These are phyloP conservation scores for Shargacucullia verbasci DNA, from an alignment of 2,888 invertebrate genomes.

Conservation along the genomic window DNA sequence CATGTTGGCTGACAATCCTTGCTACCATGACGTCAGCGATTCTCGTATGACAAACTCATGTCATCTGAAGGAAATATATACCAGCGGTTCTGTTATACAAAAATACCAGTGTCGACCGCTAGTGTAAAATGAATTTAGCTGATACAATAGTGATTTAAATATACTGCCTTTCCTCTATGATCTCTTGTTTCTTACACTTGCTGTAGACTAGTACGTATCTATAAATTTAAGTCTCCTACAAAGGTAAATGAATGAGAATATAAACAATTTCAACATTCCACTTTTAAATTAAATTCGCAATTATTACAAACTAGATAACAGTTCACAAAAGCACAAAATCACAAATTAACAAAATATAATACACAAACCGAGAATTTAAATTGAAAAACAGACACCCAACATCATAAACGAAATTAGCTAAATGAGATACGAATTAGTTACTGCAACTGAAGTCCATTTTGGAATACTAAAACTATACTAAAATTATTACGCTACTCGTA, in stretches of 20 bases:
- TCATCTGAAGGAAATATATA: too few species aligned
- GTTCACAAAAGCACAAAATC: constrained; percentile 5
- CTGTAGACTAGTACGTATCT: too few species aligned
- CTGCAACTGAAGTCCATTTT: constrained; percentile 24
- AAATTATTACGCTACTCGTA: constrained; percentile 26
- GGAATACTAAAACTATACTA: constrained; percentile 25
- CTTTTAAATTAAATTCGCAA: constrained; percentile 20
- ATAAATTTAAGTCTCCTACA: too few species aligned
- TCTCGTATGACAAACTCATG: too few species aligned
- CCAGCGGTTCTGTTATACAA: too few species aligned
- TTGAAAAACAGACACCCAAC: constrained; percentile 28
- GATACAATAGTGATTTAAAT: too few species aligned
- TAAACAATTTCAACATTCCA: constrained; percentile 4
- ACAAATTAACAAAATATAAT: constrained; percentile 6
- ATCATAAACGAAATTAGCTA: constrained; percentile 25
- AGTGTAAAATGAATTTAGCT: too few species aligned
- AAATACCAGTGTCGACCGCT: too few species aligned
- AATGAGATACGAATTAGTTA: constrained; percentile 37
- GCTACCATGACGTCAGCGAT: too few species aligned
- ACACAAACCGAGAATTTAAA: constrained; percentile 22
- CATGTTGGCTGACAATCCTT: too few species aligned
- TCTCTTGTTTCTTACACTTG: too few species aligned
- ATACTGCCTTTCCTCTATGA: too few species aligned
- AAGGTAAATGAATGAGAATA: neutral
- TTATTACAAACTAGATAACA: constrained; percentile 14